Base-by-base conservation (phyloP, 1,140 invertebrate species). In the Agraylea sexmaculata region DNA sequence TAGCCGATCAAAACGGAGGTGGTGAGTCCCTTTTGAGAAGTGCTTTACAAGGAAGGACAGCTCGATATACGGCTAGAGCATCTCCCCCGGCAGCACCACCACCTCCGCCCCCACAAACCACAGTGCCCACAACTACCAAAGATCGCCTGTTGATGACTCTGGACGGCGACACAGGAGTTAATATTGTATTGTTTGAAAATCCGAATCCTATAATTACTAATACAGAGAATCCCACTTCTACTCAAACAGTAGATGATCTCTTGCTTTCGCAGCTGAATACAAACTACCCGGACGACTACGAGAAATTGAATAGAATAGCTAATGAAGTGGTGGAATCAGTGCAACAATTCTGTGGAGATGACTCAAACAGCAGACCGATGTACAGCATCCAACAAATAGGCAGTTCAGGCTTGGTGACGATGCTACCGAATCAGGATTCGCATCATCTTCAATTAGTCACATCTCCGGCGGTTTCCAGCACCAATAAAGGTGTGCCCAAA, bases 11-110 rank as follows among this genome's bases (percentile, higher is more conserved):
- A 53, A 80, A 81, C 55, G 64, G 64, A 13, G 62, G 73, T 27
- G 68, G 69, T n/a, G 81, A 87, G 50, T 86, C 83, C 17, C 58
- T 88, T 35, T 57, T 88, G 42, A 64, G 85, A 46, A 86, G 78
- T 55, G 85, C 84, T 7, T 68, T 88, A 16, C 83, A 87, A 55
- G 85, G 84, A 55, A 76, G 69, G 67, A 68, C 56, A 37, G 74
- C 64, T 49, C 65, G 63, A 56, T 78, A 76, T 62, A 74, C 60
- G 59, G 65, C 55, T 52, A 57, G 51, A 50, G 58, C 18, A 19
- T 66, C 51, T 49, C 66, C 66, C 47, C 56, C 56, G 48, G 47
- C 58, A 40, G 40, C 55, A 18, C 47, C 53, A 10, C 64, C 59
- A 37, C 58, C 36, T 39, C 66, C 57, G 40, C 70, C 59, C 59